Percentiles rank a stretch among this genome's conserved stretches.
phyloP scores from a whole-genome alignment of 1,140 invertebrate genomes.

The Myzus persicae region DNA sequence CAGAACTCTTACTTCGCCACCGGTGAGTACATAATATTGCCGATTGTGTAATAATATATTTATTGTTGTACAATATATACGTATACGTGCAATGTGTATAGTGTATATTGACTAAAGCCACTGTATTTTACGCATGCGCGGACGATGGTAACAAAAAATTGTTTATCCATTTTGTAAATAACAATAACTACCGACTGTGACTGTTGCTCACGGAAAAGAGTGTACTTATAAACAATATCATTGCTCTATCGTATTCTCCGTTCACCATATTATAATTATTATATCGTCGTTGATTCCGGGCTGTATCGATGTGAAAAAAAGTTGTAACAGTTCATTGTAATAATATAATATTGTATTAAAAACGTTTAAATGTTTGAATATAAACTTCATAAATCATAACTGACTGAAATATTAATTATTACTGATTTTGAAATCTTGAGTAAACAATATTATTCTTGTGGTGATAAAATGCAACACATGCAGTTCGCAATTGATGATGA shows the following conservation, averaged over 20 bases:
- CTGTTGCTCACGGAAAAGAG: neutral
- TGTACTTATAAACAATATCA: neutral
- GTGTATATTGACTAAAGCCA: neutral
- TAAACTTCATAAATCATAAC: neutral
- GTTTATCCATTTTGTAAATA: neutral
- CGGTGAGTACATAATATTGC: constrained; percentile 65
- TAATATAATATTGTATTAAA: neutral
- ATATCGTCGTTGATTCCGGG: neutral
- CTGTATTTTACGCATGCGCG: too few relatives aligned
- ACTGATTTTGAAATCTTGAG: neutral
- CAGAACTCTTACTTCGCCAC: constrained; percentile 68
- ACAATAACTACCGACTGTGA: neutral
- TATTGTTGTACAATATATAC: neutral
- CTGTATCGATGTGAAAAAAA: neutral
- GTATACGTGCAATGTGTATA: neutral
- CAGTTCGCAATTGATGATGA: neutral
- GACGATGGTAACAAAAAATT: neutral
- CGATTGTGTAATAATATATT: neutral
- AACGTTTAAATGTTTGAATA: neutral
- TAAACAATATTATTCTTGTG: neutral
- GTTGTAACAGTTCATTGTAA: neutral
- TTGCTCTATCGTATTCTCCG: neutral
- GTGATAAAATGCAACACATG: neutral
- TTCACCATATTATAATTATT: neutral
- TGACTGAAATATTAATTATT: neutral